Conservation (phyloP, 2,888 invertebrate genomes). For the Neocrepidodera transversa region DNA sequence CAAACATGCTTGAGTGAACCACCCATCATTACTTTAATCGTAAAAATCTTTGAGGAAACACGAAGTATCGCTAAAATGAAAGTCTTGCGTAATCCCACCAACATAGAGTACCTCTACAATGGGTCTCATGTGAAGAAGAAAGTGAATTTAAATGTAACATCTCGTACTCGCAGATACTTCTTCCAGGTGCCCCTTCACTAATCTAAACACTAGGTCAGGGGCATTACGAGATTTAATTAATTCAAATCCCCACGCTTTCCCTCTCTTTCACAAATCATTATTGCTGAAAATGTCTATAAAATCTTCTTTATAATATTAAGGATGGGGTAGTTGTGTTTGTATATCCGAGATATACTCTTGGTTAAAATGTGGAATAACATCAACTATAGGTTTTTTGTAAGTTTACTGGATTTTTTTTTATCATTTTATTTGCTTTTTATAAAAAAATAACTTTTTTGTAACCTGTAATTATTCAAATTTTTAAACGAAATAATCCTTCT, state of each 20-base stretch:
- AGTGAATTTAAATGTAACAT: not conserved
- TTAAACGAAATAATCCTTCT: too few relatives aligned
- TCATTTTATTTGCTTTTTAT: not conserved
- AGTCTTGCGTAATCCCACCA: not conserved
- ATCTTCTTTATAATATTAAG: not conserved
- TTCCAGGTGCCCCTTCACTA: not conserved
- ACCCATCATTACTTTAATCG: not conserved
- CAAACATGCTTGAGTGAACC: too few relatives aligned
- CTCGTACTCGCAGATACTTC: not conserved
- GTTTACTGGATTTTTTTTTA: not conserved
- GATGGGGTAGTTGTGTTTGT: conserved; percentile 2
- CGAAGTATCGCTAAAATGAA: not conserved
- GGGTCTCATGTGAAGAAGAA: not conserved
- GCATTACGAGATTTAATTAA: conserved; percentile 19
- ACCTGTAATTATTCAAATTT: too few relatives aligned
- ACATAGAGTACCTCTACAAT: not conserved
- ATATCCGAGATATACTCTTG: not conserved
- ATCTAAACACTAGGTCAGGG: conserved; percentile 19
- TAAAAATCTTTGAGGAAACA: not conserved
- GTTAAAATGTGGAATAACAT: not conserved
- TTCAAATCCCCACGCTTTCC: conserved; percentile 21
- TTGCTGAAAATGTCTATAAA: conserved; percentile 4
- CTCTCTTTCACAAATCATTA: not conserved
- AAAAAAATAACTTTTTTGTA: too few relatives aligned
- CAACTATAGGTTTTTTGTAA: not conserved